Evolutionary conservation across 92 coral and sea anemone species (phyloP).

Genomic region (Zoanthus gigantus): DNA sequence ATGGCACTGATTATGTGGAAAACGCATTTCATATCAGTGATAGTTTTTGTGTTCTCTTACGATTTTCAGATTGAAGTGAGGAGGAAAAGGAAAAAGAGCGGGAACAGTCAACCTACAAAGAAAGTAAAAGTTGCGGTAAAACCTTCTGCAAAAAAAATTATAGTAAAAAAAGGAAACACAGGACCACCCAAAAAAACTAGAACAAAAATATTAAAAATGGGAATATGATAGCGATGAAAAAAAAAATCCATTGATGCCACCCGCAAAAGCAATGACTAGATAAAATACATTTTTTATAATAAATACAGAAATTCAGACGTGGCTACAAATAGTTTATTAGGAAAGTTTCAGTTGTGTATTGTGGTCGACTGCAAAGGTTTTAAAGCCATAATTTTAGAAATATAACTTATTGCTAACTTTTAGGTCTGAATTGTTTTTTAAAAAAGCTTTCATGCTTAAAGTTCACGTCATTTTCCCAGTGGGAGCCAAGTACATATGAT

Average conservation of each 20-base stretch:
- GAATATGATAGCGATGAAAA: neutral
- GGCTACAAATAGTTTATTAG: neutral
- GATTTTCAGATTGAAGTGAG: slow-evolving; percentile 3
- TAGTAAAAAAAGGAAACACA: neutral
- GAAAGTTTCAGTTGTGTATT: neutral
- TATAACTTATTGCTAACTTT: neutral
- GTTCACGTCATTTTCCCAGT: neutral
- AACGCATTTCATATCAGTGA: neutral
- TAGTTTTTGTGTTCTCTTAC: neutral
- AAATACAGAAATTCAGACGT: neutral
- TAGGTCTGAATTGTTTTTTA: slow-evolving; percentile 2
- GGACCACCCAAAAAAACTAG: neutral
- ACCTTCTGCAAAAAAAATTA: neutral
- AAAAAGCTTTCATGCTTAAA: slow-evolving; percentile 5
- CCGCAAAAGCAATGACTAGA: neutral
- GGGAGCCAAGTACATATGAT: neutral
- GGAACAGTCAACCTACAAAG: neutral
- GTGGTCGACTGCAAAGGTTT: neutral
- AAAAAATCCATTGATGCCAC: neutral
- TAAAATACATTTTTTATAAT: neutral
- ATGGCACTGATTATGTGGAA: neutral
- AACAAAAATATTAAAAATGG: neutral
- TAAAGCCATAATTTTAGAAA: slow-evolving; percentile 3
- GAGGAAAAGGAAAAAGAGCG: neutral
- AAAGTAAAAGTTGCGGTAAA: neutral